A percentile compares a stretch with the other conserved stretches of the same genome.
Evolutionary conservation across 2,113 vertebrate species (phyloP).

Genomic region (Osmerus eperlanus): DNA sequence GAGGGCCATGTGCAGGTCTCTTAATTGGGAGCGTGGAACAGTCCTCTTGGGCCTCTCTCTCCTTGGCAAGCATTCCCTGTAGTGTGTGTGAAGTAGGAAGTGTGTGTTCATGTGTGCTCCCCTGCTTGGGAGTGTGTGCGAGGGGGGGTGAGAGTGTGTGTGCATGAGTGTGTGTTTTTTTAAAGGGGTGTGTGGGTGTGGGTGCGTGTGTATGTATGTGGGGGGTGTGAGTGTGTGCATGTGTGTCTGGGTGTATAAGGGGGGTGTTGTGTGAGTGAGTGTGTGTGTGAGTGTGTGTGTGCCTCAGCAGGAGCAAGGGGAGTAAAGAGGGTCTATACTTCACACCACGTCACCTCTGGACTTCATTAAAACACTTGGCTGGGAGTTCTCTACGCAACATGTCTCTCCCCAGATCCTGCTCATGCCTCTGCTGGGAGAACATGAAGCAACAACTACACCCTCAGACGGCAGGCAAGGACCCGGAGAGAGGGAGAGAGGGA

Average conservation of each 20-base stretch:
- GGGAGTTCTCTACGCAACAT: conserved; percentile 30
- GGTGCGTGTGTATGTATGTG: background rate
- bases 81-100: background rate
- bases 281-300: conserved; percentile 7
- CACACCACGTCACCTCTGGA: conserved; percentile 40
- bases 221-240: background rate
- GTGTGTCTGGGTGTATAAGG: background rate
- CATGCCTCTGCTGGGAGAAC: conserved; percentile 39
- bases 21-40: conserved; percentile 33
- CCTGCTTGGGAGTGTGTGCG: background rate
- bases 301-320: background rate
- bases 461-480: conserved; percentile 20
- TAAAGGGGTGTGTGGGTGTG: background rate
- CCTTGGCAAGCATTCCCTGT: conserved; percentile 7
- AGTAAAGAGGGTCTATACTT: conserved; percentile 21
- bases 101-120: conserved; percentile 11
- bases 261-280: background rate
- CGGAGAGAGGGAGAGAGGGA: conserved; percentile 13
- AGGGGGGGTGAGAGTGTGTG: conserved; percentile 1
- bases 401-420: conserved; percentile 31
- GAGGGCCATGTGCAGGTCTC: conserved; percentile 22
- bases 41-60: conserved; percentile 11
- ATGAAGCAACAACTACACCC: conserved; percentile 37
- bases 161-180: conserved; percentile 9
- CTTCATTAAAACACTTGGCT: conserved; percentile 46